phyloP scores from a whole-genome alignment of 2,797 vertebrate genomes.

The Erpetoichthys calabaricus region DNA sequence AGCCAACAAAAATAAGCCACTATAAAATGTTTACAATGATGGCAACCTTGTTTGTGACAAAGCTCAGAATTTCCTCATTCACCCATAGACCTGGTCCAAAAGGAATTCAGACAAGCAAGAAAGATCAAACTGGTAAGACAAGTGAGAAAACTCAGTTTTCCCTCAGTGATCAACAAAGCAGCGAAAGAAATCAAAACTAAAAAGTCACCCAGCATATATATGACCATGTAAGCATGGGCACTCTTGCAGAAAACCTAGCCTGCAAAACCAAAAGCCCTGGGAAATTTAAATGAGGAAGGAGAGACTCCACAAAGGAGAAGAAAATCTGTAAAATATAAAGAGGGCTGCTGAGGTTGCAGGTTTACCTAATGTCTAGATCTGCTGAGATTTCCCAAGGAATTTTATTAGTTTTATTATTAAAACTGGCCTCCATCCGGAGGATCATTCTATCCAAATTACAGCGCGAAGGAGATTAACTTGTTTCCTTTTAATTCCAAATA shows the following conservation, averaged over 20 bases:
- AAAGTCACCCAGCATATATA: constrained; percentile 48
- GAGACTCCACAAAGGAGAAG: constrained; percentile 46
- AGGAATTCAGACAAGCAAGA: constrained; percentile 26
- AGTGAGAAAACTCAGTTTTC: constrained; percentile 12
- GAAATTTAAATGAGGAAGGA: constrained; percentile 76
- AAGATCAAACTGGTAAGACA: constrained; percentile 37
- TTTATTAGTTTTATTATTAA: constrained; percentile 76
- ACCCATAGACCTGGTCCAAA: not conserved
- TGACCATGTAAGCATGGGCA: constrained; percentile 64
- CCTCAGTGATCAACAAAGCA: constrained; percentile 33
- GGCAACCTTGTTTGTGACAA: no score
- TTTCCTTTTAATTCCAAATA: constrained; percentile 45
- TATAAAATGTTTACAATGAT: no score
- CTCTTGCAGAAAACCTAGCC: constrained; percentile 94
- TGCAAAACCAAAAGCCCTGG: constrained; percentile 50
- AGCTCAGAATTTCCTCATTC: not conserved
- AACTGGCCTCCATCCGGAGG: constrained; percentile 17
- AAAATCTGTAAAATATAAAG: constrained; percentile 41
- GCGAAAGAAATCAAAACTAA: constrained; percentile 18
- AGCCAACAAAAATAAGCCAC: no score
- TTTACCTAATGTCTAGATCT: constrained; percentile 59
- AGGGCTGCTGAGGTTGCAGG: constrained; percentile 59
- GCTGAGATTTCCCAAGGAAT: constrained; percentile 58
- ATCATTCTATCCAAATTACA: constrained; percentile 30
- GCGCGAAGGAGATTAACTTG: constrained; percentile 39